phyloP scores from a whole-genome alignment of 2,888 invertebrate genomes.

The Alviniconcha strummeri region DNA sequence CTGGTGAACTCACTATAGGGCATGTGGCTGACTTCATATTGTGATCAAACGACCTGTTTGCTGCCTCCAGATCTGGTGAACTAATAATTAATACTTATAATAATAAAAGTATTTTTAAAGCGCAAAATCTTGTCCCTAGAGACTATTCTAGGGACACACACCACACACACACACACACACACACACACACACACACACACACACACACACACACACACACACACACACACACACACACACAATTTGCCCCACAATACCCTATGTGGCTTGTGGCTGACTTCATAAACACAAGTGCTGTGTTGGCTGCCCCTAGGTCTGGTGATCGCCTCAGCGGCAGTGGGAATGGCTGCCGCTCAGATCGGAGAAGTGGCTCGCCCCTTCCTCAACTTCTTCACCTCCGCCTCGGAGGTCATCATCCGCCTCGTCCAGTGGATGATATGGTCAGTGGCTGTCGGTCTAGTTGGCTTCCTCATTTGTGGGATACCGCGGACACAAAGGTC shows the following conservation, averaged over 20 bases:
- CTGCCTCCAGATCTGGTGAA: too few species aligned
- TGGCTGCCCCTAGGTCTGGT: slow-evolving; percentile 52
- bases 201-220: background rate
- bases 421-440: slow-evolving; percentile 61
- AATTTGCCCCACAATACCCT: too few species aligned
- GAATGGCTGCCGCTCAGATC: slow-evolving; percentile 56
- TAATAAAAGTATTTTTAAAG: too few species aligned
- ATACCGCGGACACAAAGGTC: background rate
- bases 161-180: too few species aligned
- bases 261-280: too few species aligned
- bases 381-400: slow-evolving; percentile 53
- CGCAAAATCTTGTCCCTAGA: too few species aligned
- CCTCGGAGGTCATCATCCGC: slow-evolving; percentile 51
- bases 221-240: background rate
- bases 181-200: too few species aligned
- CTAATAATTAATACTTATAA: too few species aligned
- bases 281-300: background rate
- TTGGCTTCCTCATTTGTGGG: background rate
- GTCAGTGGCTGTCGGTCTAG: slow-evolving; percentile 36
- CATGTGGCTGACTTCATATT: too few species aligned
- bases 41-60: too few species aligned
- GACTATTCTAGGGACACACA: too few species aligned
- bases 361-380: slow-evolving; percentile 53
- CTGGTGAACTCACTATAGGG: too few species aligned
- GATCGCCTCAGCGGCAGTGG: slow-evolving; percentile 52